Evolutionary conservation across 2,797 vertebrate genomes (phyloP), one percentile per base, ranked within the genome.

Genomic region (Spinus pinus): DNA sequence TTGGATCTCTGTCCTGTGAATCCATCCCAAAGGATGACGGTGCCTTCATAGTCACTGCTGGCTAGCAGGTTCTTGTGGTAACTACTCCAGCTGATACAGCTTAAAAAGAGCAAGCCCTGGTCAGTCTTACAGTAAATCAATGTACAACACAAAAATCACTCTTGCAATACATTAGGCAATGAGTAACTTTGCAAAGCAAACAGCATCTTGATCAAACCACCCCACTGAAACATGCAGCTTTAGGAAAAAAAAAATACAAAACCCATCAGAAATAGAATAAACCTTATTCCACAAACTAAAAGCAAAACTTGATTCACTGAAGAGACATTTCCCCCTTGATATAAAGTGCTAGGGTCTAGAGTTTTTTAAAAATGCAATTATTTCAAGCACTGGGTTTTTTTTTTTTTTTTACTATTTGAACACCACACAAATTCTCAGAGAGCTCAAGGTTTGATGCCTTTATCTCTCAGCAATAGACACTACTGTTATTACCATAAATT

Each of bases 21-120:
- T 77, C 99, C 99, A 97, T 99, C 99, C 99, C 99, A 99, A 74
- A 99, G 98, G 96, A 99, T 99, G 96, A 99, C 99, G 0, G 99
- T 99, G n/a, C 99, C 99, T 97, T 99, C 99, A 81, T 99, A 99
- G 97, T 99, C 99, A 24, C 99, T 99, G 98, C 99, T 99, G 83
- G 99, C 99, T 97, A 99, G 97, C 58, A 99, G 98, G 97, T 99
- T 99, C 98, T 99, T 99, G 98, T 99, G 99, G 94, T 99, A 99
- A 97, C 99, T 99, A 98, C 99, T 99, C 99, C 99, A 99, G 98
- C 99, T 99, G 98, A 99, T 99, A 99, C 99, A 99, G 99, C 99
- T 99, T 83, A 90, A 83, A 96, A 79, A 93, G 46, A 95, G 50
- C 53, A 19, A 86, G 25, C 9, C n/a, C 13, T 2, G 3, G n/a